Base-by-base conservation (phyloP, 2,113 vertebrate species). In the Notarius quadriscutis region DNA sequence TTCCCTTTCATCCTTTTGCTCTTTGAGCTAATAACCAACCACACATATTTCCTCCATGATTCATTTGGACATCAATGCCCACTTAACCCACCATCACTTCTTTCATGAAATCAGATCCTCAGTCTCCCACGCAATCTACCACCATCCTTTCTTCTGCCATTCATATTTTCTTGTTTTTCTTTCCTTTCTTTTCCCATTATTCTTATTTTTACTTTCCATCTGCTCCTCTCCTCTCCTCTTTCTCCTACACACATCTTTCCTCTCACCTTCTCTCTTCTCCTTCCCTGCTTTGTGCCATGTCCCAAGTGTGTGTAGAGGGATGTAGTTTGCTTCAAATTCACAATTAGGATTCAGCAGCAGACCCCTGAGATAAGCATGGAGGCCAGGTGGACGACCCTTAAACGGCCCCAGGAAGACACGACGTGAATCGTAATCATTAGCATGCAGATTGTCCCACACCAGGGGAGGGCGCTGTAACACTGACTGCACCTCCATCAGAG, bases 381-480 rank as follows among this genome's bases (percentile, higher is more conserved):
- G 94, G 86, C 93, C 92, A 0, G 95, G 92, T 50, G 96, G 95
- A 5, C 96, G 93, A 6, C 96, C 96, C 50, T 94, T 97, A 89
- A 97, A 97, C 41, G 96, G 97, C 51, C 97, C 96, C 92, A 97
- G 93, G 93, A 97, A 97, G 87, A 97, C 95, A 0, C 96, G 95
- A 1, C 96, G 94, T 85, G 96, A 96, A 94, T 97, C 96, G 0
- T 97, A 97, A 94, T 97, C 97, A 0, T 97, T 97, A 51, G 96
- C 96, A 0, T 97, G 96, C 67, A 97, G 94, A 91, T 97, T 97
- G 95, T 97, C 97, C 96, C 97, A 97, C 88, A 97, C 95, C 89
- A 97, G 7, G 0, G 94, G 96, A 0, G 89, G 88, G 6, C 95
- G 95, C 83, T 81, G 95, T 51, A 97, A 94, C 82, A 96, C 95